Percentiles rank a stretch among this genome's conserved stretches.
These are phyloP conservation scores for Eleginops maclovinus DNA, from an alignment of 2,113 vertebrate species.

Conservation along the genomic window DNA sequence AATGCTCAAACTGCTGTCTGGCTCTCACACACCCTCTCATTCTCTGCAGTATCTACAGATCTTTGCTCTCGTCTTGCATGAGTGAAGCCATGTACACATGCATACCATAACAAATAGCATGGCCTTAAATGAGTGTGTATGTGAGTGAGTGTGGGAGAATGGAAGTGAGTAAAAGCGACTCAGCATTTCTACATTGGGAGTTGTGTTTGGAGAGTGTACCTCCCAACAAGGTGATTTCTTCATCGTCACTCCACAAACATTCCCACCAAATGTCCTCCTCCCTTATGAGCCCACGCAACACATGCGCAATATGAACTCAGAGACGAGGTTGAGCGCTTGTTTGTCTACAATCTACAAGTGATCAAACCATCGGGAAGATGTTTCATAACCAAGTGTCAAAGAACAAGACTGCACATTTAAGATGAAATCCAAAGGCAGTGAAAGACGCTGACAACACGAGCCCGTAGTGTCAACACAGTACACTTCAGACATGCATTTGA, in stretches of 20 bases:
- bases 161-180: constrained; percentile 6
- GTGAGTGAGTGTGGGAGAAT: not conserved
- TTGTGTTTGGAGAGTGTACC: constrained; percentile 39
- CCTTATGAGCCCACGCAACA: constrained; percentile 1
- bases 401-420: not conserved
- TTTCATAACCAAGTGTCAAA: not conserved
- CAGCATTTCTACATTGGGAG: constrained; percentile 48
- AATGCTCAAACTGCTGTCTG: constrained; percentile 32
- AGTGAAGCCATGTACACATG: not conserved
- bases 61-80: not conserved
- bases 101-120: not conserved
- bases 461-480: not conserved
- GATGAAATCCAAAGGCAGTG: not conserved
- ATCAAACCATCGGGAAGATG: not conserved
- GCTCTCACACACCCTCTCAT: constrained; percentile 33
- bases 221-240: constrained; percentile 42
- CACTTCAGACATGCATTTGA: not conserved
- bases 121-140: not conserved
- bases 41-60: not conserved
- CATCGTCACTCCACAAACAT: constrained; percentile 40
- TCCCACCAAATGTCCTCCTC: constrained; percentile 41
- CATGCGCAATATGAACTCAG: not conserved
- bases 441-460: not conserved
- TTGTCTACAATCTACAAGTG: not conserved
- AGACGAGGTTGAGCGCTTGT: not conserved